These are phyloP conservation scores for Drosophila sproati DNA, from an alignment of 1,140 invertebrate species.

Conservation along the genomic window DNA sequence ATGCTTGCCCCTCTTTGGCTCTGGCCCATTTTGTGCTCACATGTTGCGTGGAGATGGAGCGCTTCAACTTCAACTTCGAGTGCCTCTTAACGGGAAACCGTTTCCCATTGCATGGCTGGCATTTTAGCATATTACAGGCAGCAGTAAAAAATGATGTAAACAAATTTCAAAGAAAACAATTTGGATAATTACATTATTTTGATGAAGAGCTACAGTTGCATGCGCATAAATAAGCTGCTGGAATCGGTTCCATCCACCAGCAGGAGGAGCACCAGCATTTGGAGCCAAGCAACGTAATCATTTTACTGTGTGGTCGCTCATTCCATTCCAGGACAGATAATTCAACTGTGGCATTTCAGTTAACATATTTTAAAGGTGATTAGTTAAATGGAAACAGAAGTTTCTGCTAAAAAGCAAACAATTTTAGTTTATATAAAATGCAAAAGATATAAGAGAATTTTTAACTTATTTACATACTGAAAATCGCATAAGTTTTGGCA, in stretches of 20 bases:
- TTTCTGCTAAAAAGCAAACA: not conserved
- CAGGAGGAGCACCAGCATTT: not conserved
- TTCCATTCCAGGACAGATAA: conserved; percentile 7
- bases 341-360: conserved; percentile 17
- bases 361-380: conserved; percentile 7
- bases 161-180: conserved; percentile 83
- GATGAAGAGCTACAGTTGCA: conserved; percentile 77
- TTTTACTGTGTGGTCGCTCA: conserved; percentile 63
- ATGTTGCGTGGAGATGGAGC: not conserved
- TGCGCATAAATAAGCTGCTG: conserved; percentile 50
- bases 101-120: conserved; percentile 58
- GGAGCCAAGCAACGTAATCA: conserved; percentile 12
- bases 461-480: not conserved
- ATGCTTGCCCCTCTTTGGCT: not conserved
- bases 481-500: no score
- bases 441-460: not conserved
- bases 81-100: conserved; percentile 75
- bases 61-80: conserved; percentile 53
- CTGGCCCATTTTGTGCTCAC: conserved; percentile 2
- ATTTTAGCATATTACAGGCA: conserved; percentile 51
- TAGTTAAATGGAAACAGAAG: not conserved
- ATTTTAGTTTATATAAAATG: no score
- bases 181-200: conserved; percentile 83
- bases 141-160: conserved; percentile 72
- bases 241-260: not conserved